Base-by-base conservation (phyloP, 2,797 vertebrate genomes). In the Crenichthys baileyi region DNA sequence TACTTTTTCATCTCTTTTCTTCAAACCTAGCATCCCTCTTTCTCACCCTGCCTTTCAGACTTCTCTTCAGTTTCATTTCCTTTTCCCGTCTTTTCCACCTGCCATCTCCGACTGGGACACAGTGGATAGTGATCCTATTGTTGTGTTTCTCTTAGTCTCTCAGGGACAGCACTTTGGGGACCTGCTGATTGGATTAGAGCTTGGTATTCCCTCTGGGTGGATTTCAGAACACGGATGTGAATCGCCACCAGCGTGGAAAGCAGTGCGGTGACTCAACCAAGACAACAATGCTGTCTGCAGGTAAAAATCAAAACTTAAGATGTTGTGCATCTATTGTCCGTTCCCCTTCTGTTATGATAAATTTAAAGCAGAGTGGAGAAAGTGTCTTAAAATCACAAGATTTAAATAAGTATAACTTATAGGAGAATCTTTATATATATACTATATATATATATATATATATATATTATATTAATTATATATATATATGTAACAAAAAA, bases 151-250 rank as follows among this genome's bases (percentile, higher is more conserved):
- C 79, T 76, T 67, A 93, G 93, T 81, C 95, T 79, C 94, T 95
- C 96, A 94, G 96, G 96, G 95, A 93, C 96, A 95, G 96, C 93
- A 97, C 96, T 96, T 96, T 95, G 94, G 96, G 96, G 96, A 94
- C 96, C 96, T 94, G 95, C 96, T 98, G 97, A 99, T 99, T 99
- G 97, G 97, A 98, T 99, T 98, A 98, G 97, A 96, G 93, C 95
- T 95, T 97, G 97, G 97, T 97, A 97, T 97, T 98, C 97, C 97
- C 97, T 96, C 95, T 94, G 97, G 97, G 96, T 96, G 95, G 96
- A 96, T 96, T 89, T 87, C 88, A 93, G 96, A 97, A 96, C 96
- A 96, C 96, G 96, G 96, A 98, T 97, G 97, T 96, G 93, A 95
- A 94, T 93, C 90, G 48, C 88, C 96, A 95, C 95, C 75, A 83